phyloP scores from a whole-genome alignment of 2,888 invertebrate species.

The Lepeophtheirus nordmannii region DNA sequence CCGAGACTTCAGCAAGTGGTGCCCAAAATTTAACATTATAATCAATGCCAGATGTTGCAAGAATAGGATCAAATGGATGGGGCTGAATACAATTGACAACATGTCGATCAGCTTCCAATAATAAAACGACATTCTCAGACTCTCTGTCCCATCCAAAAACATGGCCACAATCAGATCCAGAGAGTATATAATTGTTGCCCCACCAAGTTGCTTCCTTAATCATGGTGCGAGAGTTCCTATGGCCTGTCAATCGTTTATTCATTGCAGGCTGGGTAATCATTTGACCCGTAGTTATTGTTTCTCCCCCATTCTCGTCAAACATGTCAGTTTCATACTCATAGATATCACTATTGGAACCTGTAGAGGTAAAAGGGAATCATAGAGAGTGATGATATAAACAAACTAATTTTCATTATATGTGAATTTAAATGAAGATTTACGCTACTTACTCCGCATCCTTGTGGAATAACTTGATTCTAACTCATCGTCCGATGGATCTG shows the following conservation, averaged over 20 bases:
- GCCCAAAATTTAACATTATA: slow-evolving; percentile 72
- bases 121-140: slow-evolving; percentile 47
- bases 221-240: slow-evolving; percentile 45
- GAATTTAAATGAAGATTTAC: too few species aligned
- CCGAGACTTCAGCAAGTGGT: slow-evolving; percentile 46
- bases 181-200: slow-evolving; percentile 63
- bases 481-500: too few species aligned
- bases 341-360: too few species aligned
- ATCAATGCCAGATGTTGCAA: slow-evolving; percentile 74
- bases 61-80: slow-evolving; percentile 55
- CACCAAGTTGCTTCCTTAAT: slow-evolving; percentile 73
- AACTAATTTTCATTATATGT: too few species aligned
- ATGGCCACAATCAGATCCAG: slow-evolving; percentile 77
- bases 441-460: too few species aligned
- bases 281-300: too few species aligned
- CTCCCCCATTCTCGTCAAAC: too few species aligned
- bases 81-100: slow-evolving; percentile 67
- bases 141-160: slow-evolving; percentile 64
- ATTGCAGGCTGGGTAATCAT: too few species aligned
- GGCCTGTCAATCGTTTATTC: slow-evolving; percentile 1
- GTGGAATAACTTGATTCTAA: too few species aligned
- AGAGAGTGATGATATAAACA: too few species aligned
- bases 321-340: too few species aligned
- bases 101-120: slow-evolving; percentile 62
- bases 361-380: too few species aligned